Base-by-base conservation (phyloP, 2,888 invertebrate genomes). In the Philhelius pedissequus region DNA sequence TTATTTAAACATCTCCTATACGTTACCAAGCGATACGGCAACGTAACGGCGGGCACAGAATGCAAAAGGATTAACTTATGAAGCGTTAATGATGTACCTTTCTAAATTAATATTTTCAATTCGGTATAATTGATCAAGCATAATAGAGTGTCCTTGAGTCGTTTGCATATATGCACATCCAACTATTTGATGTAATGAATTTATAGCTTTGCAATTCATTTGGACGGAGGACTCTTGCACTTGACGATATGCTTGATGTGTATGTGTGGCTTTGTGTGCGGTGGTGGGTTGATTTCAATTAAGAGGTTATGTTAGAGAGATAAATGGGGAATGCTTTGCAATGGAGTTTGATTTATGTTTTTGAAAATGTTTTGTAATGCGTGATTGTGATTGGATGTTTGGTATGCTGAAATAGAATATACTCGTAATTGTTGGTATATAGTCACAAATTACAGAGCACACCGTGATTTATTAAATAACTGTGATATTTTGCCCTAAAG, bases 61-160 rank as follows among this genome's bases (percentile, higher is more conserved):
- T 13, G 11, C 40, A 27, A 18, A 60, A 56, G 15, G 27, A 68
- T 68, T 52, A 35, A 64, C 25, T 18, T 27, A 27, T 68, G 50
- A 48, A 64, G 50, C 71, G 32, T 18, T 43, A 27, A n/a, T 15
- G 45, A 7, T 30, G 64, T 27, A 25, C 40, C 43, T 62, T 43
- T 62, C 27, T 22, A 18, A 58, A 76, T 71, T 58, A 58, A 69
- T 68, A 68, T 78, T 74, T 78, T 64, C 58, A 70, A 56, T 64
- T 62, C 54, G 43, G 22, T 64, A 45, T 69, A 74, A 76, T 76
- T 76, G 83, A 79, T 79, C 70, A 74, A 56, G 43, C 58, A 62
- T 70, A 25, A 7, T 22, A 25, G 52, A 83, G 78, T 74, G 83
- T 75, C 78, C 83, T 78, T 75, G 74, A 75, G 78, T 83, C 78